phyloP scores from a whole-genome alignment of 2,797 vertebrate genomes.

The Clarias fuscus region DNA sequence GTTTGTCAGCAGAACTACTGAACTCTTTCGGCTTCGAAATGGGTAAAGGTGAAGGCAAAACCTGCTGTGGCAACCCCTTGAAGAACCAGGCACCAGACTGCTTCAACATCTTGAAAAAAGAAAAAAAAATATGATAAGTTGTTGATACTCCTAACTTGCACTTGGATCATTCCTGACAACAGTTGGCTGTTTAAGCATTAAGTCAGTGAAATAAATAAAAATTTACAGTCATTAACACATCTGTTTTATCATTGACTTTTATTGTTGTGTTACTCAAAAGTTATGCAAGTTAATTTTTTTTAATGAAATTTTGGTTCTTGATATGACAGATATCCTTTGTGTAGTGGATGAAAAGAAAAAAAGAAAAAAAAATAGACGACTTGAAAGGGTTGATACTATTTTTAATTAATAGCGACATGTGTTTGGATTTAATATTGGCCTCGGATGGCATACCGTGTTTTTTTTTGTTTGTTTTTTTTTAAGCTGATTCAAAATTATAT shows the following conservation, averaged over 20 bases:
- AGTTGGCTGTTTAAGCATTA: not conserved
- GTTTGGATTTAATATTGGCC: not conserved
- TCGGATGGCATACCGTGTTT: not conserved
- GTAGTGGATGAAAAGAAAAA: not conserved
- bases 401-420: not conserved
- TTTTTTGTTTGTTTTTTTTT: not conserved
- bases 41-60: conserved; percentile 82
- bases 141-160: not conserved
- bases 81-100: conserved; percentile 97
- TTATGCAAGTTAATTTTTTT: not conserved
- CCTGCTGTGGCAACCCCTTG: conserved; percentile 85
- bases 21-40: conserved; percentile 72
- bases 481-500: not conserved
- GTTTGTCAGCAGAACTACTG: conserved; percentile 45
- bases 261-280: not conserved
- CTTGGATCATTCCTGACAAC: not conserved
- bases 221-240: not conserved
- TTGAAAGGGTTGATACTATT: not conserved
- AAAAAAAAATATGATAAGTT: no score
- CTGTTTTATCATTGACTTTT: not conserved
- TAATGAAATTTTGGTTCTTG: not conserved
- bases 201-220: not conserved
- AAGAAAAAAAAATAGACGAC: not conserved
- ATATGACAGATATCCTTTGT: not conserved
- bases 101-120: conserved; percentile 86